Conservation (phyloP, 2,113 vertebrate genomes). For the human (Homo sapiens) region DNA sequence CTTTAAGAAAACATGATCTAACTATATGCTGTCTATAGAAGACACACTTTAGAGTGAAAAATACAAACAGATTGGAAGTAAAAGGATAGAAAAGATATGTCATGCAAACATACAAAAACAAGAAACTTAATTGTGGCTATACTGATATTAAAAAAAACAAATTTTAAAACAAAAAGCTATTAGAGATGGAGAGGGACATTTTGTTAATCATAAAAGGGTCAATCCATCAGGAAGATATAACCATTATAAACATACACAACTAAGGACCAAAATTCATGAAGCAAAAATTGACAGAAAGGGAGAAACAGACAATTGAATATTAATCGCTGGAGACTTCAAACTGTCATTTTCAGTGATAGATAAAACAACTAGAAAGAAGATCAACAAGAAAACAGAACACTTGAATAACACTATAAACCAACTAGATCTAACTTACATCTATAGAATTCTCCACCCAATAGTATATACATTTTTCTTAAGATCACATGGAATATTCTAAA, state of each 20-base stretch:
- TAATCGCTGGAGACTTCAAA: background rate
- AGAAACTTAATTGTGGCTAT: too few species aligned
- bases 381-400: background rate
- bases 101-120: too few species aligned
- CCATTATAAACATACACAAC: background rate
- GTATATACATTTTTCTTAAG: background rate
- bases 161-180: too few species aligned
- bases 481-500: background rate
- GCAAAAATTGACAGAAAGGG: background rate
- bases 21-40: too few species aligned
- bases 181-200: background rate
- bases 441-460: background rate
- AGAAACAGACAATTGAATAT: background rate
- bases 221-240: background rate
- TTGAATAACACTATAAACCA: background rate
- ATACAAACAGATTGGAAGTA: too few species aligned
- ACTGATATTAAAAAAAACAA: too few species aligned
- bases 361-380: background rate
- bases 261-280: background rate
- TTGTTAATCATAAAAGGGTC: background rate
- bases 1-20: too few species aligned
- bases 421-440: background rate
- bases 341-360: background rate
- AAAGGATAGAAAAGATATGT: too few species aligned
- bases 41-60: too few species aligned